phyloP scores from a whole-genome alignment of 2,888 invertebrate genomes.

The Eugnorisma glareosa region DNA sequence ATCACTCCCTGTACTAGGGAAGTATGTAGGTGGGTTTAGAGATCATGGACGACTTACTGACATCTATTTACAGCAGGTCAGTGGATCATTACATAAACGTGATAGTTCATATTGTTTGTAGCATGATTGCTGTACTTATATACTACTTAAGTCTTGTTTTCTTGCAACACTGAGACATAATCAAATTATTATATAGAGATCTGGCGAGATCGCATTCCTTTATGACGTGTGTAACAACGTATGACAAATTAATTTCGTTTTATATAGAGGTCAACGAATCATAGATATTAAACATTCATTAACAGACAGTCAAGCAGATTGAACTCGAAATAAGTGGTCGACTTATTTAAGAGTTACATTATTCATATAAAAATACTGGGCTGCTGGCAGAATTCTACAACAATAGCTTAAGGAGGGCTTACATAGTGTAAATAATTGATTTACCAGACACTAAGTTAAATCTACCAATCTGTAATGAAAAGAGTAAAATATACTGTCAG shows the following conservation, averaged over 20 bases:
- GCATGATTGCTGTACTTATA: slow-evolving; percentile 33
- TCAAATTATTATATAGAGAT: slow-evolving; percentile 27
- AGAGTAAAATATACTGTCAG: neutral
- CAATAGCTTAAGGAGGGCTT: neutral
- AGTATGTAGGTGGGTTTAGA: slow-evolving; percentile 1
- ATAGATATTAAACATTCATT: slow-evolving; percentile 6
- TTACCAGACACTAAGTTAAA: slow-evolving; percentile 7
- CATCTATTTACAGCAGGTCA: slow-evolving; percentile 46
- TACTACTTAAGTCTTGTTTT: slow-evolving; percentile 14
- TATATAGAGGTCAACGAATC: neutral
- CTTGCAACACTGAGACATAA: slow-evolving; percentile 32
- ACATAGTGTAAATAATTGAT: slow-evolving; percentile 30
- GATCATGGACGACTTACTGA: slow-evolving; percentile 20
- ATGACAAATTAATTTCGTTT: neutral
- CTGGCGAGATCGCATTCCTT: neutral
- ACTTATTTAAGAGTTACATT: slow-evolving; percentile 10
- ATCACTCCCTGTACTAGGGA: neutral
- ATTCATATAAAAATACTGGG: slow-evolving; percentile 25
- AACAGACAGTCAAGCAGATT: neutral
- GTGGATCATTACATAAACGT: slow-evolving; percentile 53
- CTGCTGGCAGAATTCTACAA: slow-evolving; percentile 3
- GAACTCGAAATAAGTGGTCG: slow-evolving; percentile 15
- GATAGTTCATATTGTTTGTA: slow-evolving; percentile 38
- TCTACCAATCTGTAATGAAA: neutral
- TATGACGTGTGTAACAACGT: neutral